These are phyloP conservation scores for Daboia siamensis DNA, from an alignment of 2,113 vertebrate species.

Conservation along the genomic window DNA sequence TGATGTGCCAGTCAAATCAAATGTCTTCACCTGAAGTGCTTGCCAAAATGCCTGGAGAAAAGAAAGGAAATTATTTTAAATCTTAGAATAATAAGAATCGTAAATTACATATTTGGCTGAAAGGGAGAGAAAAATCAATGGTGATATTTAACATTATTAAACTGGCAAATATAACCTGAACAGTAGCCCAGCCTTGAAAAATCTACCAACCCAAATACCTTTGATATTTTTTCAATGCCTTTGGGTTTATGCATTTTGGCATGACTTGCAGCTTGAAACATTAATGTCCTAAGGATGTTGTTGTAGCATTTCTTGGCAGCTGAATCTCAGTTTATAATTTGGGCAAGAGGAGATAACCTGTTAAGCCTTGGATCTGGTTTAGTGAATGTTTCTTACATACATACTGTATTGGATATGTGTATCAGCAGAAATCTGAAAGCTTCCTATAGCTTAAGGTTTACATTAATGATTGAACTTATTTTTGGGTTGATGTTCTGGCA, in stretches of 20 bases:
- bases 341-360: background rate
- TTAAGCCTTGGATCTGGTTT: constrained; percentile 12
- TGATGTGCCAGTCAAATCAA: constrained; percentile 12
- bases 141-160: constrained; percentile 3
- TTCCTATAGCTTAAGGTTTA: constrained; percentile 1
- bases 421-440: constrained; percentile 16
- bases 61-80: background rate
- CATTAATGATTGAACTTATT: background rate
- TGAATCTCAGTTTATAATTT: background rate
- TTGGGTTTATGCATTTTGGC: background rate
- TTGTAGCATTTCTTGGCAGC: background rate
- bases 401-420: background rate
- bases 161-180: constrained; percentile 16
- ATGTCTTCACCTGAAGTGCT: background rate
- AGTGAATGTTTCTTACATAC: background rate
- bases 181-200: constrained; percentile 29
- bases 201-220: constrained; percentile 23
- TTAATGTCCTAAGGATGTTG: background rate
- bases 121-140: background rate
- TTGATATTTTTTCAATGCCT: constrained; percentile 12
- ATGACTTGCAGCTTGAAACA: constrained; percentile 1
- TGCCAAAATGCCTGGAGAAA: background rate
- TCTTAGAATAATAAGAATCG: constrained; percentile 1
- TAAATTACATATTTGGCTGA: background rate
- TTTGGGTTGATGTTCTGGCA: background rate